Percentiles rank a stretch among this genome's conserved stretches.
Evolutionary conservation across 2,113 vertebrate genomes (phyloP).

Genomic region (Atrichornis clamosus): DNA sequence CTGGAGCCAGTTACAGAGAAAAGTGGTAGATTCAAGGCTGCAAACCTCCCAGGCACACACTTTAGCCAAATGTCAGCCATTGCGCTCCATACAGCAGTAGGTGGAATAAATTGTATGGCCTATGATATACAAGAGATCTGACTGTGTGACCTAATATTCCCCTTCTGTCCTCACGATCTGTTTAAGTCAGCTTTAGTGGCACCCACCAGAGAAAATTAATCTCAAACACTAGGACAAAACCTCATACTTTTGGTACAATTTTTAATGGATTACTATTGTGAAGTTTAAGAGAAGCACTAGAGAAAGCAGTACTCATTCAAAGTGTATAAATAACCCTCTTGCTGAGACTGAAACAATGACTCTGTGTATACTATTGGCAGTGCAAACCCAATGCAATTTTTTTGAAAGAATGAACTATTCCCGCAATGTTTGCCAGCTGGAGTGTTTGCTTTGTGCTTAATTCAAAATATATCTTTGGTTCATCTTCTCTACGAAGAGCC

Average conservation of each 20-base stretch:
- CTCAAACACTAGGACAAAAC: not conserved
- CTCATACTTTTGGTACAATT: not conserved
- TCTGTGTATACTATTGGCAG: slow-evolving; percentile 48
- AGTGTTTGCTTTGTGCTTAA: slow-evolving; percentile 39
- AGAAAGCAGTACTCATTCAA: not conserved
- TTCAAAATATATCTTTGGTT: slow-evolving; percentile 56
- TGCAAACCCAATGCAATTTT: not conserved
- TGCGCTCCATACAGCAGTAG: not conserved
- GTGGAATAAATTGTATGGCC: not conserved
- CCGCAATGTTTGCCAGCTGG: slow-evolving; percentile 38
- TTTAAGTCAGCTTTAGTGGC: not conserved
- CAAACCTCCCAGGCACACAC: not conserved
- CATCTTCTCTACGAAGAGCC: slow-evolving; percentile 27
- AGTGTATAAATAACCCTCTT: slow-evolving; percentile 50
- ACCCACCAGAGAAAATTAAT: not conserved
- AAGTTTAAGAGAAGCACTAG: not conserved
- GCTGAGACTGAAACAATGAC: slow-evolving; percentile 50
- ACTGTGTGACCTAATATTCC: not conserved
- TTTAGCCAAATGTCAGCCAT: not conserved
- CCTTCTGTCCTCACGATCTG: not conserved
- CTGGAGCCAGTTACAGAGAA: not conserved
- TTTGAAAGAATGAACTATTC: slow-evolving; percentile 32
- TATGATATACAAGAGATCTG: not conserved
- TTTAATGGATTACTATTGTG: not conserved
- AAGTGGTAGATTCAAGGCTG: not conserved